Percentiles rank a stretch among this genome's conserved stretches.
phyloP scores from a whole-genome alignment of 2,113 vertebrate genomes.

The Polypterus bichir region DNA sequence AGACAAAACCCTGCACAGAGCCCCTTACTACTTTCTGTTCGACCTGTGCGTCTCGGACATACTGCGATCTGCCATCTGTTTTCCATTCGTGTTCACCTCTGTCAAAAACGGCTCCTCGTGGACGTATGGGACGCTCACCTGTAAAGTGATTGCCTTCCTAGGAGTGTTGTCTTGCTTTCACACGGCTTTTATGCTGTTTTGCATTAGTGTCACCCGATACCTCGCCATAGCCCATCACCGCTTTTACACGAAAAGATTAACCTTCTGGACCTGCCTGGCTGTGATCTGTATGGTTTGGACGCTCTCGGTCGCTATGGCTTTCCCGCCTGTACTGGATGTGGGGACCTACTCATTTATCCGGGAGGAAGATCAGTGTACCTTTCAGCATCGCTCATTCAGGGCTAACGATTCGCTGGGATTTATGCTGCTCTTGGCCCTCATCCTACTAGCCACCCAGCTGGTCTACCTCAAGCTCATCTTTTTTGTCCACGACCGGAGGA shows the following conservation, averaged over 20 bases:
- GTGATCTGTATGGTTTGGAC: constrained; percentile 99
- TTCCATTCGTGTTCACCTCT: constrained; percentile 97
- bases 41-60: constrained; percentile 97
- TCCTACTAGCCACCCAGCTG: constrained; percentile 97
- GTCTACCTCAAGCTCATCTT: constrained; percentile 99
- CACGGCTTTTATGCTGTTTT: constrained; percentile 97
- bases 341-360: constrained; percentile 96
- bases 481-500: constrained; percentile 94
- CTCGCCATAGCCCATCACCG: constrained; percentile 95
- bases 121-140: constrained; percentile 94
- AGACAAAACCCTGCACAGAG: constrained; percentile 98
- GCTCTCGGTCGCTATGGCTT: constrained; percentile 96
- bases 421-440: constrained; percentile 96
- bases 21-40: constrained; percentile 96
- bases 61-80: constrained; percentile 96
- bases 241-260: constrained; percentile 96
- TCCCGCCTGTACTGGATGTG: constrained; percentile 93
- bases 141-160: constrained; percentile 98
- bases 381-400: constrained; percentile 96
- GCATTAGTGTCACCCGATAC: constrained; percentile 95
- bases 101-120: constrained; percentile 95
- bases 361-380: constrained; percentile 98
- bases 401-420: constrained; percentile 98
- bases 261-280: constrained; percentile 96
- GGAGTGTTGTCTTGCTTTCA: constrained; percentile 97